Evolutionary conservation across 2,888 invertebrate genomes (phyloP).

Genomic region (Flexamia atlantica): DNA sequence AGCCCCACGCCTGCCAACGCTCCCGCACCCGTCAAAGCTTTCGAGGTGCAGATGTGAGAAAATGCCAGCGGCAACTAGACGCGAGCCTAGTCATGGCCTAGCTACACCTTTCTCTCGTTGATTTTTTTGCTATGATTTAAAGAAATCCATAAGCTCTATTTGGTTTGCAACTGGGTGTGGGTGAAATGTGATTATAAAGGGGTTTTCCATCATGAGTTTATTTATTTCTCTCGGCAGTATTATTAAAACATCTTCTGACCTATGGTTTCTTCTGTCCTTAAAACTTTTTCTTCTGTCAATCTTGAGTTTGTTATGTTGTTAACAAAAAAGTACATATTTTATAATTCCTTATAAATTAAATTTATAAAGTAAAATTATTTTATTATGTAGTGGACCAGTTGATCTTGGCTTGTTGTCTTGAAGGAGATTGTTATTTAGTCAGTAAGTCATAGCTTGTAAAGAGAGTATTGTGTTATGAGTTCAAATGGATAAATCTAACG

Average conservation of each 20-base stretch:
- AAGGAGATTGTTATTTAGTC: conserved; percentile 59
- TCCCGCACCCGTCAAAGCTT: conserved; percentile 70
- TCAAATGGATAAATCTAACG: conserved; percentile 27
- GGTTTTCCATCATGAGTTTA: no score
- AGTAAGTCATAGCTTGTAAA: conserved; percentile 53
- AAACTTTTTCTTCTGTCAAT: no score
- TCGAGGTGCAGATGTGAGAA: conserved; percentile 71
- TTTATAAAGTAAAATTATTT: no score
- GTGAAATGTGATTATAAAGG: no score
- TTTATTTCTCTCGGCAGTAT: neutral
- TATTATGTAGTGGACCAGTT: neutral
- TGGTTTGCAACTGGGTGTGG: no score
- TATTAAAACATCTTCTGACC: neutral
- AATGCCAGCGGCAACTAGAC: neutral
- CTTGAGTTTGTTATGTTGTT: no score
- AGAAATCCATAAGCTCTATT: no score
- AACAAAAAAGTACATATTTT: no score
- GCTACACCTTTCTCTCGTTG: neutral
- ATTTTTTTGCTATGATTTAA: no score
- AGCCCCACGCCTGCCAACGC: conserved; percentile 53
- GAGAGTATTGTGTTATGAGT: neutral
- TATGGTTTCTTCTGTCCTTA: no score
- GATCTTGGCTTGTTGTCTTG: neutral
- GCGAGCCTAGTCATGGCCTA: neutral
- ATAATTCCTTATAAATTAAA: no score